A percentile compares a stretch with the other conserved stretches of the same genome.
phyloP scores from a whole-genome alignment of 2,888 invertebrate genomes.

The Brachyptera risi region DNA sequence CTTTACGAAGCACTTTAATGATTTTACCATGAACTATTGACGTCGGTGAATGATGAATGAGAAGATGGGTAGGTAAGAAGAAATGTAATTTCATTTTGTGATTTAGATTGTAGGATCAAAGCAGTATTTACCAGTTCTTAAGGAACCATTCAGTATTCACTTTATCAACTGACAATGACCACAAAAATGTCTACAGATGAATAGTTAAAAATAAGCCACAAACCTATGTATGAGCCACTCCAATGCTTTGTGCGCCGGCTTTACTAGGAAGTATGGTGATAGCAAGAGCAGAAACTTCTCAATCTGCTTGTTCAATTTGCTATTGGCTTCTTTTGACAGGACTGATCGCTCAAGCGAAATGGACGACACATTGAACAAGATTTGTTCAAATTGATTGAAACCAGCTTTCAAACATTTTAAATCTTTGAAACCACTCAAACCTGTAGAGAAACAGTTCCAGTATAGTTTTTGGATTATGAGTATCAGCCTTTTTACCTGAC shows the following conservation, averaged over 20 bases:
- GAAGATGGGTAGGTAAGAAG: too few relatives aligned
- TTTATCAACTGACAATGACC: too few relatives aligned
- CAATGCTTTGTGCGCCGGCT: slow-evolving; percentile 81
- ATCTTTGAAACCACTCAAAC: slow-evolving; percentile 76
- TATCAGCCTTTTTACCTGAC: too few relatives aligned
- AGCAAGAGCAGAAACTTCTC: slow-evolving; percentile 72
- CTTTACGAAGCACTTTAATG: too few relatives aligned
- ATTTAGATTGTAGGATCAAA: background rate
- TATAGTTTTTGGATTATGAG: too few relatives aligned
- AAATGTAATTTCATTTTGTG: slow-evolving; percentile 9
- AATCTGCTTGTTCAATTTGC: slow-evolving; percentile 68
- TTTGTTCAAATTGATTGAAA: slow-evolving; percentile 69
- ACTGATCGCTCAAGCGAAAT: slow-evolving; percentile 78
- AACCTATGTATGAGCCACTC: slow-evolving; percentile 89
- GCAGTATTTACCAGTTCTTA: background rate
- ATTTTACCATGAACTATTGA: too few relatives aligned
- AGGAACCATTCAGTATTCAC: background rate
- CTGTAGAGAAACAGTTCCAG: too few relatives aligned
- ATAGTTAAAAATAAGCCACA: background rate
- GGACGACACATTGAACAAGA: slow-evolving; percentile 72
- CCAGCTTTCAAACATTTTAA: slow-evolving; percentile 66
- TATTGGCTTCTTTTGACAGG: slow-evolving; percentile 68
- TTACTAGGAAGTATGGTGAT: slow-evolving; percentile 85
- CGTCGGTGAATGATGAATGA: too few relatives aligned
- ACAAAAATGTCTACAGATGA: too few relatives aligned